Conservation (phyloP, 2,888 invertebrate species). For the Cheilosia pagana region DNA sequence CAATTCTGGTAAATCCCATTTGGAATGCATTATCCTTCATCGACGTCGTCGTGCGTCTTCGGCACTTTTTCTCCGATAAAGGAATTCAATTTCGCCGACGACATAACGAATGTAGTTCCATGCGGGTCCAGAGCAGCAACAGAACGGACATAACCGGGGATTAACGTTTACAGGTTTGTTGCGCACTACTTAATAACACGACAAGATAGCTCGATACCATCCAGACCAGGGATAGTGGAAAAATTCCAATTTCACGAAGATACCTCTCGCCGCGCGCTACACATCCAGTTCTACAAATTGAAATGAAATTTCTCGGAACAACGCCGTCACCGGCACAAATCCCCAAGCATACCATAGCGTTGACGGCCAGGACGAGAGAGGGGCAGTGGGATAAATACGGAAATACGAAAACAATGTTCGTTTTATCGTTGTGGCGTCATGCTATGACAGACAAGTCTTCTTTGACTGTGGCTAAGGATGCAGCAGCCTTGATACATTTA, state of each 20-base stretch:
- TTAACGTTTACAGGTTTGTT: slow-evolving; percentile 20
- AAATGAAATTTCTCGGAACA: slow-evolving; percentile 65
- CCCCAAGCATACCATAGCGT: slow-evolving; percentile 39
- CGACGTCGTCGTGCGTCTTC: slow-evolving; percentile 6
- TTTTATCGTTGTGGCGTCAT: slow-evolving; percentile 49
- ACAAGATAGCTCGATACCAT: slow-evolving; percentile 25
- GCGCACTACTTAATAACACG: slow-evolving; percentile 38
- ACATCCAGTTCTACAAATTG: slow-evolving; percentile 50
- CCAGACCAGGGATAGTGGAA: slow-evolving; percentile 6
- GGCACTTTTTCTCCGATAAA: slow-evolving; percentile 15
- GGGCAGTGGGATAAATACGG: slow-evolving; percentile 30
- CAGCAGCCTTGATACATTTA: slow-evolving; percentile 44
- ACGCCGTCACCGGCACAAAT: slow-evolving; percentile 49
- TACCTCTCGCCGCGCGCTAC: not conserved
- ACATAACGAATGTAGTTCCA: slow-evolving; percentile 24
- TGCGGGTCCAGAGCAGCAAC: not conserved
- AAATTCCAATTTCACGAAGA: slow-evolving; percentile 29
- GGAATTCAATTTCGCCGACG: slow-evolving; percentile 40
- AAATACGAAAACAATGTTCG: slow-evolving; percentile 62
- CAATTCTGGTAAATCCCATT: not conserved
- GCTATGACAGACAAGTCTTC: slow-evolving; percentile 65
- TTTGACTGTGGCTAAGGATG: slow-evolving; percentile 46
- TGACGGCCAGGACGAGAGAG: not conserved
- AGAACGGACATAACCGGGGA: slow-evolving; percentile 23
- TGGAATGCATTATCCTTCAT: slow-evolving; percentile 12